Evolutionary conservation across 1,140 invertebrate species (phyloP).

Genomic region (Drosophila gunungcola): DNA sequence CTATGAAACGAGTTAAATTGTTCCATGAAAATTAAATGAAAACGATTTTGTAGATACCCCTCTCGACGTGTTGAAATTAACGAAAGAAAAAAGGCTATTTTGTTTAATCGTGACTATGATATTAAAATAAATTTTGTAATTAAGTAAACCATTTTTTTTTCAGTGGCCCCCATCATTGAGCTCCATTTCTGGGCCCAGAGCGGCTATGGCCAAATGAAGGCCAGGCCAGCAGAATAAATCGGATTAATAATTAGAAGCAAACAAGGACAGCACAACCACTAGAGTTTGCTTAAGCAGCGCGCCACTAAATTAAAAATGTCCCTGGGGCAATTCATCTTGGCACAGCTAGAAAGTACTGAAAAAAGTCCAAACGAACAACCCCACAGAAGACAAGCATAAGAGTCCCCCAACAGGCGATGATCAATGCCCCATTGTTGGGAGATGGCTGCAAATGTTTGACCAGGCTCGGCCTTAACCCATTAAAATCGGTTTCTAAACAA

Average conservation of each 20-base stretch:
- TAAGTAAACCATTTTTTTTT: background rate
- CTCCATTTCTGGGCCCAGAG: conserved; percentile 21
- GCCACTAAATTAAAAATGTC: conserved; percentile 72
- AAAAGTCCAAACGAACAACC: conserved; percentile 2
- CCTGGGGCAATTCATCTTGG: conserved; percentile 64
- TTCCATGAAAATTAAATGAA: too few species aligned
- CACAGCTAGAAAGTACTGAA: conserved; percentile 41
- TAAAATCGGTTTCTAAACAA: background rate
- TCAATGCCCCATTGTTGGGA: conserved; percentile 28
- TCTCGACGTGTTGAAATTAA: too few species aligned
- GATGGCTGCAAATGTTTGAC: conserved; percentile 6
- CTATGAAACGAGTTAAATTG: background rate
- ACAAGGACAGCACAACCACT: conserved; percentile 38
- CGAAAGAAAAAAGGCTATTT: too few species aligned
- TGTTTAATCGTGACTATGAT: too few species aligned
- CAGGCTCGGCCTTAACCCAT: conserved; percentile 12
- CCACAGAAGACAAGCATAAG: background rate
- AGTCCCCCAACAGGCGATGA: conserved; percentile 21
- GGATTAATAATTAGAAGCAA: conserved; percentile 81
- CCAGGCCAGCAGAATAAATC: conserved; percentile 47
- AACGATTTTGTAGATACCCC: too few species aligned
- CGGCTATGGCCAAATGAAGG: conserved; percentile 1
- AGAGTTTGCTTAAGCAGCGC: conserved; percentile 52
- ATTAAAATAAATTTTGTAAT: too few species aligned
- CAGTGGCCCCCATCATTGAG: conserved; percentile 17